Evolutionary conservation across 2,113 vertebrate species (phyloP).

Genomic region (Nannospalax galili): DNA sequence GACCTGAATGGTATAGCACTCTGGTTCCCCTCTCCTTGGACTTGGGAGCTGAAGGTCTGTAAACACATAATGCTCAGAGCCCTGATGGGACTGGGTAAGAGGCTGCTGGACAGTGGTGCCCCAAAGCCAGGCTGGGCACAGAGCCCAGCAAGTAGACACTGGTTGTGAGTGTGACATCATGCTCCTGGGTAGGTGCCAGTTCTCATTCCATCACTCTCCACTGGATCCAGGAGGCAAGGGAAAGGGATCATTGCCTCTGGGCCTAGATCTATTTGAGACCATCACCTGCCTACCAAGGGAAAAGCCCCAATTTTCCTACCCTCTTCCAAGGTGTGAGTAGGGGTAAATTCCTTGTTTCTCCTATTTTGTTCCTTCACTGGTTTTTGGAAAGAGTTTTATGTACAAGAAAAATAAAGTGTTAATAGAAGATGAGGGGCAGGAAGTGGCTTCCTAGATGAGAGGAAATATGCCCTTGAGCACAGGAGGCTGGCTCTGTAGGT

Average conservation of each 20-base stretch:
- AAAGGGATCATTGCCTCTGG: neutral
- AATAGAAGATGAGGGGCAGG: neutral
- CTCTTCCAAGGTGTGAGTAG: neutral
- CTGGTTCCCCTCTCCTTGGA: neutral
- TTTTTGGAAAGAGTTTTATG: neutral
- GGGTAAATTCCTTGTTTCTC: neutral
- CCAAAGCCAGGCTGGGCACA: slow-evolving; percentile 63
- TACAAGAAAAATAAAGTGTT: slow-evolving; percentile 26
- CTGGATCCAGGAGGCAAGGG: neutral
- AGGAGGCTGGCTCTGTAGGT: neutral
- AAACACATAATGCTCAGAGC: neutral
- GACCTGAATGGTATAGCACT: neutral
- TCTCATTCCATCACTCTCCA: slow-evolving; percentile 71
- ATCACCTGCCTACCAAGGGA: neutral
- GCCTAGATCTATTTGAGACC: slow-evolving; percentile 7
- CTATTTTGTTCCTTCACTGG: neutral
- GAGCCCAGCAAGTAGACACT: slow-evolving; percentile 68
- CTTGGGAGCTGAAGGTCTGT: neutral
- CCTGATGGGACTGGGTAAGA: slow-evolving; percentile 26
- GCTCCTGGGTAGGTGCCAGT: slow-evolving; percentile 75
- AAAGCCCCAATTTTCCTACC: slow-evolving; percentile 13
- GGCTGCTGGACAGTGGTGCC: slow-evolving; percentile 52
- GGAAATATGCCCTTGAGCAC: neutral
- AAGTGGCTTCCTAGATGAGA: neutral
- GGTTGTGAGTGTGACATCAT: slow-evolving; percentile 76